Conservation (phyloP, 2,888 invertebrate species). For the Folsomia candida region DNA sequence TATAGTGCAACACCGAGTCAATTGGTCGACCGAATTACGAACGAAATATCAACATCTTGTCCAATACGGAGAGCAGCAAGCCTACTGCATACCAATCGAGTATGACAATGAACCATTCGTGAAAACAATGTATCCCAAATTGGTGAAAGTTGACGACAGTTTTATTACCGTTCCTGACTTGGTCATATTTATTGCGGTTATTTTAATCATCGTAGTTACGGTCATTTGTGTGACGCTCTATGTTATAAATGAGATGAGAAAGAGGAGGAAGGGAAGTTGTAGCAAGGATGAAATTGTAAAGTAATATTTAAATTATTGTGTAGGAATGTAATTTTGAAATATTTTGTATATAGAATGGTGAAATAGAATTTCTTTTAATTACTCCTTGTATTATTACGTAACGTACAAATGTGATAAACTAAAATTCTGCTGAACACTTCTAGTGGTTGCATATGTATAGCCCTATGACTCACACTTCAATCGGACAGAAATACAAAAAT, state of each 20-base stretch:
- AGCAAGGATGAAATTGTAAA: too few relatives aligned
- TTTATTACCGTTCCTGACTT: background rate
- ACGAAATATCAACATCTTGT: background rate
- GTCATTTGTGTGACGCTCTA: background rate
- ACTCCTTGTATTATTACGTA: too few relatives aligned
- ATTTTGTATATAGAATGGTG: too few relatives aligned
- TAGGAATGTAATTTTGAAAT: too few relatives aligned
- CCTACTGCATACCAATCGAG: constrained; percentile 7
- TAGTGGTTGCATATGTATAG: too few relatives aligned
- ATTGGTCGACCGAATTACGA: background rate
- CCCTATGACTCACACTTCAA: too few relatives aligned
- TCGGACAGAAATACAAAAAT: too few relatives aligned
- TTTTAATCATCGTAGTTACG: background rate
- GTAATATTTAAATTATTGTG: too few relatives aligned
- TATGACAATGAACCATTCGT: background rate
- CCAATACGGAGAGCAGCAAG: background rate
- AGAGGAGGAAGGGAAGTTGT: background rate
- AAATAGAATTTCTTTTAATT: too few relatives aligned
- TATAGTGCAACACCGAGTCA: background rate
- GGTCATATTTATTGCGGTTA: background rate
- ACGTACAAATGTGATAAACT: too few relatives aligned
- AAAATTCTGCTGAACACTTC: too few relatives aligned
- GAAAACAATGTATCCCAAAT: background rate
- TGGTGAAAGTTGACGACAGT: background rate
- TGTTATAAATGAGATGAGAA: background rate